A percentile compares a stretch with the other conserved stretches of the same genome.
Conservation (phyloP, 2,113 vertebrate species). For the Sylvilagus bachmani region DNA sequence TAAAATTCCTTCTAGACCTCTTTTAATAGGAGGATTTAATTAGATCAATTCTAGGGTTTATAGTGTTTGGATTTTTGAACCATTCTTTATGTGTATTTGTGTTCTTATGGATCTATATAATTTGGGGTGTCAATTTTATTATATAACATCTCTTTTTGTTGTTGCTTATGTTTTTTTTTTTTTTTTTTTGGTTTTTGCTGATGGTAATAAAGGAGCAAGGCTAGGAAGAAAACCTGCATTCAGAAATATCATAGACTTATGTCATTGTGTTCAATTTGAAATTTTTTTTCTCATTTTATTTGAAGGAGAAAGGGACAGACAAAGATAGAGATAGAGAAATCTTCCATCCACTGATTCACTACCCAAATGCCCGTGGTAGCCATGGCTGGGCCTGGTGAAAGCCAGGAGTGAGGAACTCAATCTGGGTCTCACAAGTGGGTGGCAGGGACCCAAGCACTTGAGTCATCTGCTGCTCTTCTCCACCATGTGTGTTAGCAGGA, state of each 20-base stretch:
- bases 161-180: too few species aligned
- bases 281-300: neutral
- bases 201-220: constrained; percentile 14
- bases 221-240: constrained; percentile 43
- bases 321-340: too few species aligned
- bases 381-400: too few species aligned
- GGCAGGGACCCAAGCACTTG: too few species aligned
- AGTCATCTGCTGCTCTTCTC: too few species aligned
- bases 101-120: constrained; percentile 22
- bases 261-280: constrained; percentile 31
- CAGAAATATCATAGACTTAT: constrained; percentile 18
- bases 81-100: neutral
- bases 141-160: neutral
- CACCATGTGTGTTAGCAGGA: too few species aligned
- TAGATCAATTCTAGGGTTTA: constrained; percentile 38
- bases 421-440: too few species aligned
- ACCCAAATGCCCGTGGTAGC: too few species aligned
- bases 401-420: too few species aligned
- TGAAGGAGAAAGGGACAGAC: too few species aligned
- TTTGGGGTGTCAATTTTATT: constrained; percentile 30
- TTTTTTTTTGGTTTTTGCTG: neutral
- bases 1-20: constrained; percentile 23
- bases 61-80: constrained; percentile 36
- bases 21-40: constrained; percentile 7
- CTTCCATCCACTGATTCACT: too few species aligned